These are phyloP conservation scores for Piprites chloris DNA, from an alignment of 2,113 vertebrate genomes.

Conservation along the genomic window DNA sequence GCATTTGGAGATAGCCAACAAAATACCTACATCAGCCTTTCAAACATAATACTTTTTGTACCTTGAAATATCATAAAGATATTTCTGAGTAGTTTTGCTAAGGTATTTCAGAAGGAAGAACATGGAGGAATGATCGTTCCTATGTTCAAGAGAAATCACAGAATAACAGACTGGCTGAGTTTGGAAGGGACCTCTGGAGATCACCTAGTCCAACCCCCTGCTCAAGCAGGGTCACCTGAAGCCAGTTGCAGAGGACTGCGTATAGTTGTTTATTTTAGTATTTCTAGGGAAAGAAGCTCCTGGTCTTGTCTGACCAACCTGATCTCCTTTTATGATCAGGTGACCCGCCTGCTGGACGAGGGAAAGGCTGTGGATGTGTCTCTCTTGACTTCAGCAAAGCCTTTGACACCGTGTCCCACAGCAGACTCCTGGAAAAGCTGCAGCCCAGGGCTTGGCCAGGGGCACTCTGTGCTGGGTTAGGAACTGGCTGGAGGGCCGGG, in stretches of 20 bases:
- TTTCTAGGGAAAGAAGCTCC: not conserved
- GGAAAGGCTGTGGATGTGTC: no score
- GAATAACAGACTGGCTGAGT: rapidly evolving
- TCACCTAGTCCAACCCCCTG: not conserved
- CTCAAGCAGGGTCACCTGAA: not conserved
- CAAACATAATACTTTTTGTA: not conserved
- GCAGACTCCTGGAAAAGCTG: no score
- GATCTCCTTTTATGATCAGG: no score
- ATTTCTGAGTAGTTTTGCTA: not conserved
- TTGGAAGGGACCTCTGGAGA: not conserved
- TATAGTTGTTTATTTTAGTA: rapidly evolving
- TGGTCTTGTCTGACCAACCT: no score
- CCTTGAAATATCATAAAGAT: not conserved
- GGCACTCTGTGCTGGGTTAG: no score
- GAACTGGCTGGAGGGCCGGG: no score
- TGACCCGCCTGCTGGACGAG: no score
- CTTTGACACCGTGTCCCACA: no score
- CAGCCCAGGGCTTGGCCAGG: no score
- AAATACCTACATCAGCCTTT: not conserved
- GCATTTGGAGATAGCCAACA: not conserved
- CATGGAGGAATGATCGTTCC: not conserved
- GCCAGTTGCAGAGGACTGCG: not conserved
- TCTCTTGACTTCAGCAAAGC: no score
- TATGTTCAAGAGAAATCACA: not conserved
- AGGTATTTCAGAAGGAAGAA: not conserved